Conservation (phyloP, 2,113 vertebrate species). For the Axis porcinus region DNA sequence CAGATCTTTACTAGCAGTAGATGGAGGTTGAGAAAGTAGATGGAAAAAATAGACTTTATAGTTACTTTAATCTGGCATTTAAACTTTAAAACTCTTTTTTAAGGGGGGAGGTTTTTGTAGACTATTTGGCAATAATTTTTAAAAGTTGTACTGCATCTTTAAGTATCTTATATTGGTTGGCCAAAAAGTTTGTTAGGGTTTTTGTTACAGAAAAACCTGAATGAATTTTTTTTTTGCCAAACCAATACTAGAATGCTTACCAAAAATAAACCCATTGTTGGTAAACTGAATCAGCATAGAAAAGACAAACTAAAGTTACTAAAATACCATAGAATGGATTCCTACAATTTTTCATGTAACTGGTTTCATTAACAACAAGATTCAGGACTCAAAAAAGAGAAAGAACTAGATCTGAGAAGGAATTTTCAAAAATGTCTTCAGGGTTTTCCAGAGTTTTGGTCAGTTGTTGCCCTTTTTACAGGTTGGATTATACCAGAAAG, state of each 20-base stretch:
- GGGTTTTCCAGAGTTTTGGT: constrained; percentile 20
- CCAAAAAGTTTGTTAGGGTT: not conserved
- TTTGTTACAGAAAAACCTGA: not conserved
- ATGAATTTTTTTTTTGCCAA: not conserved
- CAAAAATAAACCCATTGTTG: not conserved
- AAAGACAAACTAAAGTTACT: not conserved
- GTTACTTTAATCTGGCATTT: constrained; percentile 5
- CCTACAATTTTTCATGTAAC: not conserved
- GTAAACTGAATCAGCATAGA: not conserved
- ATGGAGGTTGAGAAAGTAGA: not conserved
- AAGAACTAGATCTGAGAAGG: not conserved
- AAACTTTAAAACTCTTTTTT: constrained; percentile 16
- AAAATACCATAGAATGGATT: not conserved
- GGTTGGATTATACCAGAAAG: constrained; percentile 1
- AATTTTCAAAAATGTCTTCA: not conserved
- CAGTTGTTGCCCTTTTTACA: not conserved
- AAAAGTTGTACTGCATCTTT: not conserved
- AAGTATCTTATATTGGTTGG: not conserved
- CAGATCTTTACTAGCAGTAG: not conserved
- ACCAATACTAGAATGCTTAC: not conserved
- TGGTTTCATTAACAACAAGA: not conserved
- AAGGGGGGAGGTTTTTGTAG: not conserved
- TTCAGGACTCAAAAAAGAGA: not conserved
- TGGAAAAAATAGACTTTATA: not conserved
- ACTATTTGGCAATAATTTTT: not conserved